Evolutionary conservation across 2,888 invertebrate genomes (phyloP).

Genomic region (Stomorhina lunata): DNA sequence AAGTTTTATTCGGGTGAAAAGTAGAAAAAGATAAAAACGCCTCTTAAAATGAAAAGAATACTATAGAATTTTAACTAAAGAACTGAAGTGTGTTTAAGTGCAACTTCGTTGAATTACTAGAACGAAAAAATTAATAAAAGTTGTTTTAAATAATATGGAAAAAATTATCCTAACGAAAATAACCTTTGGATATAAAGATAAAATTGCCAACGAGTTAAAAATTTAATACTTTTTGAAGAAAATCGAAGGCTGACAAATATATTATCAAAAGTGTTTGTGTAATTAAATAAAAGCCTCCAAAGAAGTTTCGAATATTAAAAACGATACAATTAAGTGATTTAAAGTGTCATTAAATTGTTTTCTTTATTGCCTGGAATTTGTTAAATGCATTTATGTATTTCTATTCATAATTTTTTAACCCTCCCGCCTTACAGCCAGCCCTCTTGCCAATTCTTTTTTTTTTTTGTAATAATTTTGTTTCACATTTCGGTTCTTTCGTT

Average conservation of each 20-base stretch:
- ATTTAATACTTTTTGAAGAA: neutral
- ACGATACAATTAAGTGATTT: no score
- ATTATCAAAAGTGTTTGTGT: neutral
- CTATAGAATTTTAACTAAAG: neutral
- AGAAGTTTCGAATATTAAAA: no score
- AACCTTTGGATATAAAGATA: slow-evolving; percentile 1
- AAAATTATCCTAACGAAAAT: neutral
- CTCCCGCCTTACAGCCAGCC: neutral
- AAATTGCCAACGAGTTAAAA: neutral
- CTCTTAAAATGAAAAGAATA: neutral
- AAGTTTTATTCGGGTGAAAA: neutral
- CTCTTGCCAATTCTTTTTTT: neutral
- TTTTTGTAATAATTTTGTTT: slow-evolving; percentile 22
- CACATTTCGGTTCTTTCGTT: slow-evolving; percentile 32
- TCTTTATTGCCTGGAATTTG: neutral
- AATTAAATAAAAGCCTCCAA: neutral
- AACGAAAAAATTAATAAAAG: neutral
- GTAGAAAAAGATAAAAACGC: neutral
- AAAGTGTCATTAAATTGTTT: neutral
- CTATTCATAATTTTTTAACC: neutral
- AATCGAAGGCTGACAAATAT: neutral
- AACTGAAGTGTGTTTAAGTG: neutral
- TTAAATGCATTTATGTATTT: neutral
- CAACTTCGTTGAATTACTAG: neutral
- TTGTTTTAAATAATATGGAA: neutral